Evolutionary conservation across 2,113 vertebrate species (phyloP).

Genomic region (Cryptomyrus ogoouensis): DNA sequence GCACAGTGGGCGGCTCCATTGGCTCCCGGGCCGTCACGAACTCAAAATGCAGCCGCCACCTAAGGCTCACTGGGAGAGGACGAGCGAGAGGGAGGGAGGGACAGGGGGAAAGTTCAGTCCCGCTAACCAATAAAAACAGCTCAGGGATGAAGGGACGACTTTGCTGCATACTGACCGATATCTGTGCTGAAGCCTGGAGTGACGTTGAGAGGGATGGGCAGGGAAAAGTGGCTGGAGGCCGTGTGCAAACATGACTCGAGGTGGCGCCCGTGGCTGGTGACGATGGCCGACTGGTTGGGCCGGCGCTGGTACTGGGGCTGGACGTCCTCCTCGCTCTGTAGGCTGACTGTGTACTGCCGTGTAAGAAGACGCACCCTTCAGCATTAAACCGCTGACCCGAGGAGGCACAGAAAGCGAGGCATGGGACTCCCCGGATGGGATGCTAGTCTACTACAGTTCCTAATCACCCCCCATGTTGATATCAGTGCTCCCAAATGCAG

Average conservation of each 20-base stretch:
- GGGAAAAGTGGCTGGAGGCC: constrained; percentile 83
- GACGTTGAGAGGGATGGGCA: constrained; percentile 88
- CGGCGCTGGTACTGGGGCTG: constrained; percentile 79
- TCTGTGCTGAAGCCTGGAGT: constrained; percentile 90
- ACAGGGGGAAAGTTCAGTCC: neutral
- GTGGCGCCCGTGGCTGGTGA: constrained; percentile 81
- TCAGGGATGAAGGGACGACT: neutral
- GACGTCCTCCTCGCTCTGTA: constrained; percentile 89
- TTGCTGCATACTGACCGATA: constrained; percentile 64
- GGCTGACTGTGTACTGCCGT: constrained; percentile 84
- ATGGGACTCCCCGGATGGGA: neutral
- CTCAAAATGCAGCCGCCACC: constrained; percentile 88
- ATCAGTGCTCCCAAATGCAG: neutral
- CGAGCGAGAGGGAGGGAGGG: neutral
- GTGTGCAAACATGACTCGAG: constrained; percentile 95
- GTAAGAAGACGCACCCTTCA: neutral
- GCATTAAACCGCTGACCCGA: neutral
- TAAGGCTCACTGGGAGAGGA: constrained; percentile 62
- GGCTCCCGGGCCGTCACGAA: constrained; percentile 85
- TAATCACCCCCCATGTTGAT: neutral
- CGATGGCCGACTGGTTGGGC: constrained; percentile 65
- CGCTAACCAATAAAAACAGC: neutral
- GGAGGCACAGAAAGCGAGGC: neutral
- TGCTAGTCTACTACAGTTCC: neutral
- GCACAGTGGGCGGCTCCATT: constrained; percentile 63